Conservation (phyloP, 53 echinoderm and acorn worm species). For the Arbacia lixula region DNA sequence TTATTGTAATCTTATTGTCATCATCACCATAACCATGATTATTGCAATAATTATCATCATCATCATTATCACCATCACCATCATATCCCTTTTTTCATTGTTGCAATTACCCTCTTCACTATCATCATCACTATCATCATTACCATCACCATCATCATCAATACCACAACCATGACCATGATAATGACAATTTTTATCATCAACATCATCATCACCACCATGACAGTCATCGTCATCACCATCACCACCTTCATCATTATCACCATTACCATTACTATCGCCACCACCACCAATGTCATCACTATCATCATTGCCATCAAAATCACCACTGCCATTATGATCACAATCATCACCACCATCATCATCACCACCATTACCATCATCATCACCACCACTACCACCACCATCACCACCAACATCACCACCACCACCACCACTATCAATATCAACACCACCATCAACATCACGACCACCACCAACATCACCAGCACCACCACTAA, state of each 20-base stretch:
- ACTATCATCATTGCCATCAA: neutral
- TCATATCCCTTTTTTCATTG: too few species aligned
- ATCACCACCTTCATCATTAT: neutral
- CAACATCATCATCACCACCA: constrained; percentile 1
- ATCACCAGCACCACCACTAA: neutral
- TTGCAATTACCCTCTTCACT: neutral
- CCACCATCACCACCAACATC: neutral
- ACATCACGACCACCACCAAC: neutral
- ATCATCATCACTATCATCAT: neutral
- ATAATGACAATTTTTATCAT: neutral
- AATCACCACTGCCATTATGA: neutral
- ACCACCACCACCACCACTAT: neutral
- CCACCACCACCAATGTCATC: neutral
- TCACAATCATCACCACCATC: neutral
- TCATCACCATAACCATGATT: neutral
- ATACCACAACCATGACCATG: neutral
- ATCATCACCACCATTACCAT: neutral
- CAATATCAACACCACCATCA: neutral
- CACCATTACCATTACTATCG: neutral
- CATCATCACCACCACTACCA: neutral
- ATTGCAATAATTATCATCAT: neutral
- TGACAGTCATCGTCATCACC: neutral
- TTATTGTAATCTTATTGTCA: too few species aligned
- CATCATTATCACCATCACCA: neutral
- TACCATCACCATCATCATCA: neutral